Conservation (phyloP, 2,888 invertebrate genomes). For the Monoplex corrugatus region DNA sequence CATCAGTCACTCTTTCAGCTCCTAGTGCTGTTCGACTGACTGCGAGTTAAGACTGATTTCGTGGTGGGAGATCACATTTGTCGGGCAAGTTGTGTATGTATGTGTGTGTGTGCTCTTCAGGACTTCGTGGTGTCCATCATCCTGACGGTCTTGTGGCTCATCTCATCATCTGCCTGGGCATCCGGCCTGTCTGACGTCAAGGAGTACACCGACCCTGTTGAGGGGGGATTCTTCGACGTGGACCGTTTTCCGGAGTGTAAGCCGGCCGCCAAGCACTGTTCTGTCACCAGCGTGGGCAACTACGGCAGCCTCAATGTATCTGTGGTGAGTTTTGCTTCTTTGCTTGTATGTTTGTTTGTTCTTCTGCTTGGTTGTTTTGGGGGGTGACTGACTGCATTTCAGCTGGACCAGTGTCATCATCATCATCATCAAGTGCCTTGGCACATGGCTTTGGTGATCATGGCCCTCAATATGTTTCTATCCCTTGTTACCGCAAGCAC, state of each 20-base stretch:
- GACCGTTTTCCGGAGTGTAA: conserved; percentile 60
- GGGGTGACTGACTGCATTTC: too few species aligned
- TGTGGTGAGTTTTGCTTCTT: not conserved
- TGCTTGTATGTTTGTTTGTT: too few species aligned
- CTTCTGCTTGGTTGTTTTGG: too few species aligned
- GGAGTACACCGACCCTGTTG: conserved; percentile 82
- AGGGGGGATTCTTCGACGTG: conserved; percentile 68
- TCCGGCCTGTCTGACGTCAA: conserved; percentile 85
- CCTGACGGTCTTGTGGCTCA: conserved; percentile 87
- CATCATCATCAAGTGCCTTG: too few species aligned
- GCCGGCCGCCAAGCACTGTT: conserved; percentile 53
- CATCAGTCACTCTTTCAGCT: too few species aligned
- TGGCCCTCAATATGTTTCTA: too few species aligned
- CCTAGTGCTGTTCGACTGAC: too few species aligned
- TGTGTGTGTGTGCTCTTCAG: conserved; percentile 78
- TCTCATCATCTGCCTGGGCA: conserved; percentile 88
- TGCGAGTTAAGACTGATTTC: too few species aligned
- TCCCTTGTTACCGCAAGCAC: too few species aligned
- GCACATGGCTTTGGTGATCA: too few species aligned
- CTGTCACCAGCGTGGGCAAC: conserved; percentile 51
- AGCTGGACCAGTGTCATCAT: too few species aligned
- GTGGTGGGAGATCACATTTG: too few species aligned
- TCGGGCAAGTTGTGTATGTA: not conserved
- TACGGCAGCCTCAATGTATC: not conserved
- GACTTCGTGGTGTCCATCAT: conserved; percentile 86